phyloP scores from a whole-genome alignment of 2,888 invertebrate genomes.

The Gisinianus flammeolus region DNA sequence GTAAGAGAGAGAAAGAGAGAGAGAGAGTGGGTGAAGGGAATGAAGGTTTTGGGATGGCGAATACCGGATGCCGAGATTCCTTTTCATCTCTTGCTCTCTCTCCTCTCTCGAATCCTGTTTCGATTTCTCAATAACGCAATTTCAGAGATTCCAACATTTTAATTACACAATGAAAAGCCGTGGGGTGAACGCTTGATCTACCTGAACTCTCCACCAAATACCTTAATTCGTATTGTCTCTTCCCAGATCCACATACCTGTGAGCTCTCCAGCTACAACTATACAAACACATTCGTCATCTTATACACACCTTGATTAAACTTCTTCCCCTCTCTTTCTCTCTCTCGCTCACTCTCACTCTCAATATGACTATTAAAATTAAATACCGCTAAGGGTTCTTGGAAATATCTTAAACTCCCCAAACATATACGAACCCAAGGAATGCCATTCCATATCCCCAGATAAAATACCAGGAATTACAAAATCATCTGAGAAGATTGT shows the following conservation, averaged over 20 bases:
- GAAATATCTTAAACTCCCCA: background rate
- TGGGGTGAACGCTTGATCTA: constrained; percentile 34
- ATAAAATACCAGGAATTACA: background rate
- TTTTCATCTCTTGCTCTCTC: constrained; percentile 38
- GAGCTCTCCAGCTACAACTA: no score
- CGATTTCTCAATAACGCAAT: constrained; percentile 44
- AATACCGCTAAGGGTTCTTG: background rate
- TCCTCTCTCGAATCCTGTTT: constrained; percentile 16
- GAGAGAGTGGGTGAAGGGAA: constrained; percentile 5
- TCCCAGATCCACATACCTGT: background rate
- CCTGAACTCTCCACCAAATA: background rate
- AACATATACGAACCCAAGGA: background rate
- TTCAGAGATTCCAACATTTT: constrained; percentile 47
- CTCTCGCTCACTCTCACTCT: background rate
- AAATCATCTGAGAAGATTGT: background rate
- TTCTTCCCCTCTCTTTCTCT: background rate
- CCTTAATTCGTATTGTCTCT: background rate
- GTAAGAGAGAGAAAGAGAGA: constrained; percentile 1
- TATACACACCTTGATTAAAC: background rate
- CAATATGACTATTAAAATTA: background rate
- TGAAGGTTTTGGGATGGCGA: background rate
- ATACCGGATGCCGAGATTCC: constrained; percentile 12
- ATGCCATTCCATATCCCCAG: background rate
- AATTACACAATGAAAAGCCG: constrained; percentile 35
- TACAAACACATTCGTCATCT: background rate